Evolutionary conservation across 2,888 invertebrate species (phyloP).

Genomic region (Nycteola revayana): DNA sequence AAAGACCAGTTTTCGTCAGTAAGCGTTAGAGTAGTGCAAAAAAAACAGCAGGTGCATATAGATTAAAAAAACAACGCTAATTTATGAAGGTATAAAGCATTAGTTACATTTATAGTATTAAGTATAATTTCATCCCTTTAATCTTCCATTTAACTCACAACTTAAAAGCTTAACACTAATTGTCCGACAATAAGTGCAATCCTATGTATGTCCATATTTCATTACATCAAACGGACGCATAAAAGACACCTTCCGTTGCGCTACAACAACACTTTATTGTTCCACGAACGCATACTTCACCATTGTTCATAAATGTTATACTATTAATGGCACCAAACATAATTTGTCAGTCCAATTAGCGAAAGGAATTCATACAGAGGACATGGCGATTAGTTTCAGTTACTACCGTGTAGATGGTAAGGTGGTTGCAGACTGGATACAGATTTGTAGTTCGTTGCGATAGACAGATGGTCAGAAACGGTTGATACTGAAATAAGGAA

Average conservation of each 20-base stretch:
- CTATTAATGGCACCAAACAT: conserved; percentile 37
- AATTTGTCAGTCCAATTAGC: conserved; percentile 53
- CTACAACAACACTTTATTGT: conserved; percentile 5
- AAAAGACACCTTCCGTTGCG: conserved; percentile 6
- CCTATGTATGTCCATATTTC: neutral
- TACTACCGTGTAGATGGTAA: neutral
- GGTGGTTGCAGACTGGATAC: too few species aligned
- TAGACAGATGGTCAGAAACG: too few species aligned
- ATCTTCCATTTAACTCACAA: too few species aligned
- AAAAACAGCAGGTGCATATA: too few species aligned
- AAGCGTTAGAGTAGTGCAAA: too few species aligned
- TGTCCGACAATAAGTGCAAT: conserved; percentile 2
- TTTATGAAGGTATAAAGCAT: too few species aligned
- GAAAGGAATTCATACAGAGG: conserved; percentile 40
- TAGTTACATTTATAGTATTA: neutral
- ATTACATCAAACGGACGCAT: conserved; percentile 12
- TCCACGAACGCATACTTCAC: conserved; percentile 29
- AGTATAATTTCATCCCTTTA: neutral
- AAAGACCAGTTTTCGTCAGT: too few species aligned
- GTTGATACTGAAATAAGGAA: too few species aligned
- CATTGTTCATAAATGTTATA: conserved; percentile 39
- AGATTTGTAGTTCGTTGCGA: too few species aligned
- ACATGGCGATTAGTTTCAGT: conserved; percentile 38
- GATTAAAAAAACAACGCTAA: too few species aligned
- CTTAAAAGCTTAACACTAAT: too few species aligned